These are phyloP conservation scores for Tenthredo notha DNA, from an alignment of 2,888 invertebrate genomes.

Conservation along the genomic window DNA sequence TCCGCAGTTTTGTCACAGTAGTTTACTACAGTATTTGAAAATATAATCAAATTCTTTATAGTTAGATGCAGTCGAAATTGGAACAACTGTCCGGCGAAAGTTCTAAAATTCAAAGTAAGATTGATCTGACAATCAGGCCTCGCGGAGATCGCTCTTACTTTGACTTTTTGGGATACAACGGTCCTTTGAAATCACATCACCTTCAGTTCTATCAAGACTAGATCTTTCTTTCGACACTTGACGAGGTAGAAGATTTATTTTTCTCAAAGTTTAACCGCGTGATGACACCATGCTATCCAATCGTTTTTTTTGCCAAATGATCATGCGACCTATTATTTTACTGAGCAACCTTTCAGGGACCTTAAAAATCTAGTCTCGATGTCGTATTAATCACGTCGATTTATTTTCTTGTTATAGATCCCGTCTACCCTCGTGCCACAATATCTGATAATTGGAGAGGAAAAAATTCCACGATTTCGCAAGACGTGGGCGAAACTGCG, in stretches of 20 bases:
- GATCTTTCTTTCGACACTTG: background rate
- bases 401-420: slow-evolving; percentile 59
- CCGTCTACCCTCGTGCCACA: slow-evolving; percentile 58
- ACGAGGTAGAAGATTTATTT: background rate
- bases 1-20: background rate
- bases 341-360: background rate
- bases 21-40: too few relatives aligned
- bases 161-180: background rate
- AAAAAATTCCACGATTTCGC: slow-evolving; percentile 62
- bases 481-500: slow-evolving; percentile 60
- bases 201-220: background rate
- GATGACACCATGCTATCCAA: background rate
- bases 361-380: background rate
- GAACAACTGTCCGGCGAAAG: background rate
- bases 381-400: background rate
- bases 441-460: slow-evolving; percentile 44
- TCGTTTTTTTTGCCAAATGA: background rate
- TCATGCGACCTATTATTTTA: background rate
- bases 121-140: background rate
- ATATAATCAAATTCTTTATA: background rate
- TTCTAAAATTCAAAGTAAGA: background rate
- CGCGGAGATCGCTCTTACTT: background rate
- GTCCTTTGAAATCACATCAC: background rate
- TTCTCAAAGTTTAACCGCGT: background rate
- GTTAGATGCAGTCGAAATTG: background rate